A percentile compares a stretch with the other conserved stretches of the same genome.
Evolutionary conservation across 2,113 vertebrate species (phyloP).

Genomic region (Chloropsis hardwickii): DNA sequence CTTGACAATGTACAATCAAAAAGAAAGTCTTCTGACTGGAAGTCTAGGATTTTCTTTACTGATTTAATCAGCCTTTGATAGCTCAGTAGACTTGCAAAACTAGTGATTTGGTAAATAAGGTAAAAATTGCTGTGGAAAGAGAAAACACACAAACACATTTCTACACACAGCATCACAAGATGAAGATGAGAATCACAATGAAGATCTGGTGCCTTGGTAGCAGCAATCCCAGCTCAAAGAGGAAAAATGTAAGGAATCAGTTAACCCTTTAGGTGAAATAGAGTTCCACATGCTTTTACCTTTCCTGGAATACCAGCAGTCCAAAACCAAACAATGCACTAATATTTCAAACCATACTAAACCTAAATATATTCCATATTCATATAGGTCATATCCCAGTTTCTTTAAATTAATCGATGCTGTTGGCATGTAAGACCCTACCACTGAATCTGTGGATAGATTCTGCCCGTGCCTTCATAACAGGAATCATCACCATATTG

Average conservation of each 20-base stretch:
- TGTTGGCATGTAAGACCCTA: background rate
- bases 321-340: background rate
- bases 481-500: background rate
- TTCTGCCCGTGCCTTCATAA: background rate
- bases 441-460: background rate
- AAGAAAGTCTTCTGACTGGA: background rate
- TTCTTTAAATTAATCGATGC: background rate
- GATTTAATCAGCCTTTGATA: background rate
- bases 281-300: background rate
- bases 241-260: background rate
- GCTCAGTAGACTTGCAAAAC: background rate
- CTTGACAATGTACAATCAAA: background rate
- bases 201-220: background rate
- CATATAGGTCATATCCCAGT: background rate
- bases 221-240: background rate
- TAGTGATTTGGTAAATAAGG: background rate
- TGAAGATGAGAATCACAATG: background rate
- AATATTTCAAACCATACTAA: background rate
- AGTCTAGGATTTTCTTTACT: background rate
- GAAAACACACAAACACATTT: background rate
- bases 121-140: background rate
- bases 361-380: background rate
- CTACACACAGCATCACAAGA: background rate
- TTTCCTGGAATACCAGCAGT: background rate
- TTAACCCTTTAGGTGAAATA: background rate